Percentiles rank a stretch among this genome's conserved stretches.
These are phyloP conservation scores for Ptychoptera albimana DNA, from an alignment of 2,888 invertebrate genomes.

Conservation along the genomic window DNA sequence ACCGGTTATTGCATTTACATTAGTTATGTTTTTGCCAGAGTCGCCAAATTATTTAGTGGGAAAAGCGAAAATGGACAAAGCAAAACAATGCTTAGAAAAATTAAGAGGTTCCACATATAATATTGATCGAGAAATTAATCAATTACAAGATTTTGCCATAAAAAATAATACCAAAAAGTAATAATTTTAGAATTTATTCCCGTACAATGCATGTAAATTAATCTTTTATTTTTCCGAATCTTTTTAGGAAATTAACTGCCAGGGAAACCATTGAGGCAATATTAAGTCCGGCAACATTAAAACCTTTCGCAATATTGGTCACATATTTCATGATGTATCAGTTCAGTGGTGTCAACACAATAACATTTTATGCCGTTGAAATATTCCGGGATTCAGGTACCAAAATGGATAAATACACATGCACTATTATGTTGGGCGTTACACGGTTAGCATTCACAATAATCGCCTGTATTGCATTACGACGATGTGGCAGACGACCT, in stretches of 20 bases:
- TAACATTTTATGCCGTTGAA: slow-evolving; percentile 52
- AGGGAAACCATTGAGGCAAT: slow-evolving; percentile 38
- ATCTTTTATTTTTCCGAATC: neutral
- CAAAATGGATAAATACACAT: slow-evolving; percentile 36
- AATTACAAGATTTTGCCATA: slow-evolving; percentile 41
- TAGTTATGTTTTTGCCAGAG: slow-evolving; percentile 50
- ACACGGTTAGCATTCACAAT: slow-evolving; percentile 45
- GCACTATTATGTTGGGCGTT: slow-evolving; percentile 43
- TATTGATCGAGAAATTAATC: slow-evolving; percentile 43
- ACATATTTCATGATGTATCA: slow-evolving; percentile 52
- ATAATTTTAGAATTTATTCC: neutral
- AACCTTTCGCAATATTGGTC: slow-evolving; percentile 44
- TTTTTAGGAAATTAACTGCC: slow-evolving; percentile 12
- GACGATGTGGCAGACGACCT: slow-evolving; percentile 41
- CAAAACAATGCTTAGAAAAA: slow-evolving; percentile 38
- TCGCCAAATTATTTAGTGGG: slow-evolving; percentile 54
- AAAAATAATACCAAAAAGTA: slow-evolving; percentile 38
- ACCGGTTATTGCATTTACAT: slow-evolving; percentile 40
- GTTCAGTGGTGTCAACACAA: slow-evolving; percentile 51
- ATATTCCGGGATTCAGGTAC: slow-evolving; percentile 46
- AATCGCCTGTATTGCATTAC: slow-evolving; percentile 41
- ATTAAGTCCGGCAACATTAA: slow-evolving; percentile 42
- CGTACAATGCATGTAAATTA: neutral
- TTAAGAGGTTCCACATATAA: slow-evolving; percentile 45
- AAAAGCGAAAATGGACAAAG: slow-evolving; percentile 40